Conservation (phyloP, 1,140 invertebrate species). For the Hylyphantes graminicola region DNA sequence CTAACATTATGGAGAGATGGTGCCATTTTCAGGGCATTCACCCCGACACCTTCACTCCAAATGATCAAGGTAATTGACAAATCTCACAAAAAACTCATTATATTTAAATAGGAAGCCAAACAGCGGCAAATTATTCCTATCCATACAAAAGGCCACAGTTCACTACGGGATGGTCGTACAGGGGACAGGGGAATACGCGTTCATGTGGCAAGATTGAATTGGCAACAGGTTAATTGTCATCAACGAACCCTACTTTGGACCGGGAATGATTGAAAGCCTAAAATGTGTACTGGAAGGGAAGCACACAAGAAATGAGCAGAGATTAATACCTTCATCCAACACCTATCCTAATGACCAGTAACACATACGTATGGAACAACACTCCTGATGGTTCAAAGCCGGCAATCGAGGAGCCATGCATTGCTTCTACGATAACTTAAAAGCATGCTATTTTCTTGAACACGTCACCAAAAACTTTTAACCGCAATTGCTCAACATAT, state of each 20-base stretch:
- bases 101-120: constrained; percentile 4
- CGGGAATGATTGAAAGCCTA: neutral
- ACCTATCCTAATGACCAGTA: neutral
- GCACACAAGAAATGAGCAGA: neutral
- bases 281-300: neutral
- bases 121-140: neutral
- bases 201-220: constrained; percentile 2
- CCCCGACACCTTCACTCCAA: neutral
- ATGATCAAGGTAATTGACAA: neutral
- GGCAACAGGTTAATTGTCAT: constrained; percentile 9
- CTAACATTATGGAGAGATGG: neutral
- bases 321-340: constrained; percentile 1
- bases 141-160: neutral
- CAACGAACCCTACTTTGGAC: constrained; percentile 15
- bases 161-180: neutral
- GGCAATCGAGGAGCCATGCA: neutral
- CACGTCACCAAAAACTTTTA: neutral
- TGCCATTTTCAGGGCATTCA: constrained; percentile 1
- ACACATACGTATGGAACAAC: constrained; percentile 2
- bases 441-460: neutral
- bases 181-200: neutral
- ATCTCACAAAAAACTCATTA: neutral
- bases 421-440: neutral
- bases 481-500: neutral
- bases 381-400: neutral